phyloP scores from a whole-genome alignment of 2,888 invertebrate genomes.

The Drosophila meridiana region DNA sequence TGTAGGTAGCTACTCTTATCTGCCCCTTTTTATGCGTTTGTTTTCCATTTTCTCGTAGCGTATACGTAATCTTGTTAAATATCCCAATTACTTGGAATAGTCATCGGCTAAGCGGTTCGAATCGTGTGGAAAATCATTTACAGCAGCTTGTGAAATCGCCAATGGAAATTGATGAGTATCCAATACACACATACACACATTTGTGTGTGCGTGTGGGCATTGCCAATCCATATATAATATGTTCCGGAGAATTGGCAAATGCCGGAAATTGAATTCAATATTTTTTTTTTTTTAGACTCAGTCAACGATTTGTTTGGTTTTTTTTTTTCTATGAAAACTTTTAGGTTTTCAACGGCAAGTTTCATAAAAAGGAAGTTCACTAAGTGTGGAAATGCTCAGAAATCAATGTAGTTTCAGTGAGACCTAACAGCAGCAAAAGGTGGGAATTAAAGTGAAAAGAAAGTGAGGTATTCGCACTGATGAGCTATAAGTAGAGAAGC shows the following conservation, averaged over 20 bases:
- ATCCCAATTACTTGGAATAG: not conserved
- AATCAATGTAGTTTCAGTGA: not conserved
- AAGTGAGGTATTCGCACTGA: not conserved
- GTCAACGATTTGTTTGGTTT: not conserved
- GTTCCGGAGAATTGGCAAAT: constrained; percentile 2
- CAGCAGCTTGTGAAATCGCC: constrained; percentile 12
- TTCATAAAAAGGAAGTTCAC: not conserved
- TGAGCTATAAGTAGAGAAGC: not conserved
- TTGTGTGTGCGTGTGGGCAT: not conserved
- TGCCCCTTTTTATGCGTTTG: not conserved
- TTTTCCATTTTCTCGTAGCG: not conserved
- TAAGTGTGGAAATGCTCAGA: not conserved
- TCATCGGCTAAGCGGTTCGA: not conserved
- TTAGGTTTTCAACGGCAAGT: not conserved
- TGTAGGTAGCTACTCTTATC: not conserved
- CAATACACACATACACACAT: not conserved
- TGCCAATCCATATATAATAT: constrained; percentile 3
- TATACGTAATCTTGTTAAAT: constrained; percentile 18
- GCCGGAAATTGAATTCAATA: constrained; percentile 11
- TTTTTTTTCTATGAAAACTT: not conserved
- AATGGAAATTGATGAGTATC: constrained; percentile 5
- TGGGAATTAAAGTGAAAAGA: not conserved
- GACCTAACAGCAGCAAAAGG: not conserved
- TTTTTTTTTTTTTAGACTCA: not conserved
- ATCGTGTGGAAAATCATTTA: constrained; percentile 7